Base-by-base conservation (phyloP, 2,888 invertebrate genomes). In the Argyra leucocephala region DNA sequence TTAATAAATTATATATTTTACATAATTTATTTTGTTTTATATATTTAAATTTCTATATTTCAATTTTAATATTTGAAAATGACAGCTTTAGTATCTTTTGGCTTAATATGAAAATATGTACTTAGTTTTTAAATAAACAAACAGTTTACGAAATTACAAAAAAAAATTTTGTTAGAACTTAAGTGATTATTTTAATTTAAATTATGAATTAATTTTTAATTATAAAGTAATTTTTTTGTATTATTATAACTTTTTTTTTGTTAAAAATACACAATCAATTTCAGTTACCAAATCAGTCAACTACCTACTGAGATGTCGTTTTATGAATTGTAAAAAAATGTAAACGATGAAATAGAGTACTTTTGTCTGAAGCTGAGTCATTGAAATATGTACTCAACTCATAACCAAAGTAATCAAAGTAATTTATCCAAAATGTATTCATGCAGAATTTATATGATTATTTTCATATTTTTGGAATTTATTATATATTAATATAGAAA, bases 241-340 rank as follows among this genome's bases (percentile, higher is more conserved):
- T 18, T 31, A 31, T 48, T 48, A 48, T n/a, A 48, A 48, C 12
- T 48, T 48, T 37, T 48, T 48, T 31, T 10, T 5, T 48, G 1
- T 48, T 9, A 48, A 48, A 3, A n/a, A 48, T 18, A 48, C 15
- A 48, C 5, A 37, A 37, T 15, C 5, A 37, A 48, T 48, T 48
- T 48, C 48, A 48, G 48, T 48, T 48, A 48, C 48, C 48, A 48
- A 48, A 48, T 48, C 48, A 48, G 7, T 48, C 48, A 48, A 48
- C 48, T 48, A 48, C 48, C 48, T n/a, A 48, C 48, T 48, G 48
- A 48, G 48, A 48, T 48, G 48, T 15, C 48, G 48, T 48, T 48
- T 48, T 48, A 5, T 3, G 2, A n/a, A 48, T 31, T 7, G 12
- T 31, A 31, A n/a, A n/a, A n/a, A n/a, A n/a, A n/a, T n/a, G n/a